Conservation (phyloP, 2,888 invertebrate genomes). For the Acleris laterana region DNA sequence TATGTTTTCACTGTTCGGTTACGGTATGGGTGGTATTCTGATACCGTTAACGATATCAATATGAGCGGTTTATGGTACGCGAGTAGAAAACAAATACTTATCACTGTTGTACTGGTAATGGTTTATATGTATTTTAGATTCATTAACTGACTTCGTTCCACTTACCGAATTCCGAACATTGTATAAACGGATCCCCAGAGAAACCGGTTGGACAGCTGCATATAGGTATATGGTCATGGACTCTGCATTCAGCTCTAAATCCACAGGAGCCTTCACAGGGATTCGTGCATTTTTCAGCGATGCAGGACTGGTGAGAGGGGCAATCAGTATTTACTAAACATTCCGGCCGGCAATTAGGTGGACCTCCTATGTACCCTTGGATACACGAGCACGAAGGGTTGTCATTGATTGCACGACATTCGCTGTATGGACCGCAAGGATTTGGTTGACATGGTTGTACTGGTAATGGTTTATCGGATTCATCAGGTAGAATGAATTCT, state of each 20-base stretch:
- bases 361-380: slow-evolving; percentile 88
- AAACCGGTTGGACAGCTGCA: slow-evolving; percentile 90
- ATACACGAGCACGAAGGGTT: slow-evolving; percentile 92
- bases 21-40: too few relatives aligned
- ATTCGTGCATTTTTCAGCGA: slow-evolving; percentile 92
- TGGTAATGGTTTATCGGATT: slow-evolving; percentile 43
- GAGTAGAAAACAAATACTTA: too few relatives aligned
- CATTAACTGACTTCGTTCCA: slow-evolving; percentile 2
- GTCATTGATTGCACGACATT: slow-evolving; percentile 88
- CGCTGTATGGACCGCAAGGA: slow-evolving; percentile 92
- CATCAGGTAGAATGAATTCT: slow-evolving; percentile 50
- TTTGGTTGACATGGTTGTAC: slow-evolving; percentile 88
- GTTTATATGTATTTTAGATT: too few relatives aligned
- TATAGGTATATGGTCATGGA: slow-evolving; percentile 92
- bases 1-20: too few relatives aligned
- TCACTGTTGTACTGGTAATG: too few relatives aligned
- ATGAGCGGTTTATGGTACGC: too few relatives aligned
- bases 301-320: slow-evolving; percentile 90
- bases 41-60: too few relatives aligned
- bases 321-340: slow-evolving; percentile 93
- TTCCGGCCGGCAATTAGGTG: slow-evolving; percentile 93
- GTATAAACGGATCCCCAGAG: slow-evolving; percentile 92
- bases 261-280: slow-evolving; percentile 94
- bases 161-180: slow-evolving; percentile 86
- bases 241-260: slow-evolving; percentile 89